These are phyloP conservation scores for Anhinga anhinga DNA, from an alignment of 2,113 vertebrate genomes.

Conservation along the genomic window DNA sequence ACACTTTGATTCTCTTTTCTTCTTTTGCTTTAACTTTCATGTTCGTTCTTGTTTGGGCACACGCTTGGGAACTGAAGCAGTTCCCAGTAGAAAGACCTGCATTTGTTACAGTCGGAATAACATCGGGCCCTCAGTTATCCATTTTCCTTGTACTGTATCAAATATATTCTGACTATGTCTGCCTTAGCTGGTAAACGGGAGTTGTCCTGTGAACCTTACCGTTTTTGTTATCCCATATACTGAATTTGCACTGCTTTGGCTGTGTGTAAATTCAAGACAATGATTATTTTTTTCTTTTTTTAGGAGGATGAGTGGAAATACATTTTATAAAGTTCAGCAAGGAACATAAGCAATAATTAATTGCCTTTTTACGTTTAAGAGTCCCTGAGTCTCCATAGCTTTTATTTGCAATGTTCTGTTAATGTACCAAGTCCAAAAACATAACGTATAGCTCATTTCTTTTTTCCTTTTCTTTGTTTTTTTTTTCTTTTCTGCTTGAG, in stretches of 20 bases:
- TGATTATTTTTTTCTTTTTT: not conserved
- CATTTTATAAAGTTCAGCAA: not conserved
- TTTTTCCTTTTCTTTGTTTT: not conserved
- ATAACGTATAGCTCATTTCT: not conserved
- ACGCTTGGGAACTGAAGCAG: not conserved
- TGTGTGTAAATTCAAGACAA: not conserved
- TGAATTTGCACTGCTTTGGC: not conserved
- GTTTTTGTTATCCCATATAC: not conserved
- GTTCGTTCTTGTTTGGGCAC: slow-evolving; percentile 26
- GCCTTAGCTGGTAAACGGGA: accelerated
- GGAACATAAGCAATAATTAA: not conserved
- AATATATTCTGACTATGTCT: not conserved
- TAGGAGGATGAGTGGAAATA: not conserved
- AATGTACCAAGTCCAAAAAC: not conserved
- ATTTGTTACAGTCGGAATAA: not conserved
- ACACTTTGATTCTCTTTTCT: not conserved
- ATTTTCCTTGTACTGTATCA: not conserved
- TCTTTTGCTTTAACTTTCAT: not conserved
- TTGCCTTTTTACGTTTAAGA: not conserved
- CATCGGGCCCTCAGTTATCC: not conserved
- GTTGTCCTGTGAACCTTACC: not conserved
- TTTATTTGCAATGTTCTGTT: not conserved
- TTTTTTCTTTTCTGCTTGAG: not conserved
- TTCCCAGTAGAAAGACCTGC: not conserved
- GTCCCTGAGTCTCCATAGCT: not conserved